These are phyloP conservation scores for Plestiodon gilberti DNA, from an alignment of 2,113 vertebrate genomes.

Conservation along the genomic window DNA sequence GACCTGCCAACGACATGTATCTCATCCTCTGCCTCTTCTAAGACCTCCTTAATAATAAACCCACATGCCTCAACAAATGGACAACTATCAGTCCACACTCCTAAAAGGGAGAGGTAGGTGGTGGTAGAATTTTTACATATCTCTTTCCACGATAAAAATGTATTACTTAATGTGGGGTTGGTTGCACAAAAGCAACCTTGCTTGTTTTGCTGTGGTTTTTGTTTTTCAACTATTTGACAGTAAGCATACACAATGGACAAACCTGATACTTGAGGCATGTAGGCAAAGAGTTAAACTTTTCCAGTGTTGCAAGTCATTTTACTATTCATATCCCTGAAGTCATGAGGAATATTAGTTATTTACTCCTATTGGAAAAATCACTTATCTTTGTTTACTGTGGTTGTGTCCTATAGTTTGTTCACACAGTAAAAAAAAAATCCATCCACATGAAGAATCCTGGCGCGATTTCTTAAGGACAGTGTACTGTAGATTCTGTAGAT, in stretches of 20 bases:
- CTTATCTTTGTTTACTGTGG: background rate
- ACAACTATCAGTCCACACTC: constrained; percentile 89
- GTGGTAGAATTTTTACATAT: accelerated
- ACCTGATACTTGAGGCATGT: constrained; percentile 4
- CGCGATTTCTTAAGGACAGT: too few species aligned
- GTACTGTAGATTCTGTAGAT: too few species aligned
- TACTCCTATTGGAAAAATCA: background rate
- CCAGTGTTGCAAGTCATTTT: background rate
- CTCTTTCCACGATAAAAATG: background rate
- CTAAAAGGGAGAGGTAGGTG: constrained; percentile 94
- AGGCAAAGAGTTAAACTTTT: constrained; percentile 23
- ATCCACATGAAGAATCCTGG: too few species aligned
- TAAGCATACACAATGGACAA: constrained; percentile 32
- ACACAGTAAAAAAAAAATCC: too few species aligned
- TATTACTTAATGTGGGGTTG: background rate
- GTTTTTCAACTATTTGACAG: constrained; percentile 3
- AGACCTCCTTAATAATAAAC: constrained; percentile 90
- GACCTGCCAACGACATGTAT: constrained; percentile 89
- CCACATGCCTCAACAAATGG: constrained; percentile 95
- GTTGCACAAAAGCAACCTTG: background rate
- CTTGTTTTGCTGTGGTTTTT: background rate
- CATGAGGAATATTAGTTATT: constrained; percentile 18
- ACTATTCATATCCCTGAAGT: background rate
- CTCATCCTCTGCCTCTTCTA: constrained; percentile 86
- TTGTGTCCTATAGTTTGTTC: background rate